These are phyloP conservation scores for Clinocottus analis DNA, from an alignment of 2,113 vertebrate species.

Conservation along the genomic window DNA sequence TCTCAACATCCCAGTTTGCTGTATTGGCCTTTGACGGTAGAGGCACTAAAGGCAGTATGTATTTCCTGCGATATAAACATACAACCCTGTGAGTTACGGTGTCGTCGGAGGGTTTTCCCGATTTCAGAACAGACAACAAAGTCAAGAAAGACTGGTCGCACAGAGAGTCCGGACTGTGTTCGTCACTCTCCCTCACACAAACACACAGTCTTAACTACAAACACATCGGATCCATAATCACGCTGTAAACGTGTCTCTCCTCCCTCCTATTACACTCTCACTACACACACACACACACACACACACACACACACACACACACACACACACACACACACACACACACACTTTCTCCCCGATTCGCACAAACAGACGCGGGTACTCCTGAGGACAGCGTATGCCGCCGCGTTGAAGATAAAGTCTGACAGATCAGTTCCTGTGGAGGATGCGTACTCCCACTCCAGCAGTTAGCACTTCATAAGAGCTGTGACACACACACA, in stretches of 20 bases:
- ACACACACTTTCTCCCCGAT: conserved; percentile 7
- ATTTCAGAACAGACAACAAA: conserved; percentile 43
- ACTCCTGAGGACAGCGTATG: conserved; percentile 43
- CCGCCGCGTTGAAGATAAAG: conserved; percentile 64
- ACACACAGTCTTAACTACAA: conserved; percentile 27
- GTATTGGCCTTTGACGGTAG: conserved; percentile 27
- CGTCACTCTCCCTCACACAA: conserved; percentile 1
- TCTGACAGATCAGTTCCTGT: conserved; percentile 78
- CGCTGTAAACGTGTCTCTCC: conserved; percentile 15
- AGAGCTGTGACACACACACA: conserved; percentile 58
- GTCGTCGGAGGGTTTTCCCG: conserved; percentile 31
- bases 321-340: conserved; percentile 20
- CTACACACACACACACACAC: conserved; percentile 18
- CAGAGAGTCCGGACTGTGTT: conserved; percentile 51
- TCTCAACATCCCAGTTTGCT: conserved; percentile 24
- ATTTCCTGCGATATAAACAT: conserved; percentile 54
- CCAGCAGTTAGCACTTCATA: conserved; percentile 77
- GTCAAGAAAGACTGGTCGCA: conserved; percentile 38
- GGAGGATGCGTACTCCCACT: conserved; percentile 63
- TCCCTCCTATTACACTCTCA: conserved; percentile 7
- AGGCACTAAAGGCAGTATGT: conserved; percentile 6
- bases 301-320: conserved; percentile 18
- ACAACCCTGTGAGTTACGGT: conserved; percentile 13
- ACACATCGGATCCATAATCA: conserved; percentile 25
- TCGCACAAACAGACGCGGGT: conserved; percentile 11